Conservation (phyloP, 2,888 invertebrate species). For the Oscheius myriophilus region DNA sequence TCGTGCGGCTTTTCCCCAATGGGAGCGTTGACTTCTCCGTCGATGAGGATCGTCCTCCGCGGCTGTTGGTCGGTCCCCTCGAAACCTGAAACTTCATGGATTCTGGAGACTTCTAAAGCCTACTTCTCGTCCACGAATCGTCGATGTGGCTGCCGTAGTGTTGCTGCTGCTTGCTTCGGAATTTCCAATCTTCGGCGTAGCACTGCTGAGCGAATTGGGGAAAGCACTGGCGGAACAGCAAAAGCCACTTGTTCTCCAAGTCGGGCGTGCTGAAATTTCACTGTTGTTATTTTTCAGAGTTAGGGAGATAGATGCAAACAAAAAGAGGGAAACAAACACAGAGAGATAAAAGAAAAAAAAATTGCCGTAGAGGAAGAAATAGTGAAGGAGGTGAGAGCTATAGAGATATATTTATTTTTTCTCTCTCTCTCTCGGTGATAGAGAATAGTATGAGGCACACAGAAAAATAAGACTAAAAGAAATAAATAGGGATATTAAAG, state of each 20-base stretch:
- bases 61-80: constrained; percentile 24
- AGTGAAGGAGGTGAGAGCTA: too few relatives aligned
- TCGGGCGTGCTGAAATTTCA: constrained; percentile 22
- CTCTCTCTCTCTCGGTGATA: too few relatives aligned
- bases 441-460: too few relatives aligned
- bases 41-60: constrained; percentile 22
- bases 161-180: constrained; percentile 31
- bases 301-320: too few relatives aligned
- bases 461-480: too few relatives aligned
- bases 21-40: neutral
- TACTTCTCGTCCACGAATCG: constrained; percentile 19
- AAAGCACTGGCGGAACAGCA: constrained; percentile 31
- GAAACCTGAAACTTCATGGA: neutral
- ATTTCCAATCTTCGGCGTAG: constrained; percentile 34
- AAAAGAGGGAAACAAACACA: too few relatives aligned
- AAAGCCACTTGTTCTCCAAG: constrained; percentile 33
- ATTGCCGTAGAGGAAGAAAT: too few relatives aligned
- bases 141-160: constrained; percentile 29
- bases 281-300: too few relatives aligned
- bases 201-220: constrained; percentile 31
- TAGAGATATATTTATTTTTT: too few relatives aligned
- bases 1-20: neutral
- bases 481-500: too few relatives aligned
- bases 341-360: too few relatives aligned
- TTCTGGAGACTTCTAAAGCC: neutral